Evolutionary conservation across 2,113 vertebrate genomes (phyloP).

Genomic region (Brachyhypopomus gauderio): DNA sequence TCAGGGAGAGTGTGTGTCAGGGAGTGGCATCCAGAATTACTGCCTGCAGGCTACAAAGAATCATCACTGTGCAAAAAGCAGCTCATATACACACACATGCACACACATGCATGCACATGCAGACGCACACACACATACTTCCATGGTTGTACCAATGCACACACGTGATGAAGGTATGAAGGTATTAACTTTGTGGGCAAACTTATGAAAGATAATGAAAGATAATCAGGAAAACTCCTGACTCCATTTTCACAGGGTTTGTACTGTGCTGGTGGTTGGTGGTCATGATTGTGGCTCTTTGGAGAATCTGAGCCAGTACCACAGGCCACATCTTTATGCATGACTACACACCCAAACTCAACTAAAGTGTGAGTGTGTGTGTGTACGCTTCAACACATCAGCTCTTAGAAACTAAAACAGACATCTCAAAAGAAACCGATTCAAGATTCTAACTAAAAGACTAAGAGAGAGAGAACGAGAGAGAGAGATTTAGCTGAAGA

Average conservation of each 20-base stretch:
- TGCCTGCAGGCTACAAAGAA: conserved; percentile 55
- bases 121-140: background rate
- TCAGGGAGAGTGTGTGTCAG: conserved; percentile 22
- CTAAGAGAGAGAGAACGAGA: background rate
- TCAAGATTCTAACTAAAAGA: background rate
- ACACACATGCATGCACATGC: conserved; percentile 14
- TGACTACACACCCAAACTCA: no score
- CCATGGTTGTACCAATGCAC: background rate
- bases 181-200: background rate
- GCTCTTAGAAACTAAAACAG: no score
- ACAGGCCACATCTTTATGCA: no score
- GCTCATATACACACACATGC: background rate
- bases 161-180: background rate
- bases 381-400: no score
- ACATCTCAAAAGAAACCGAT: no score
- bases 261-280: no score
- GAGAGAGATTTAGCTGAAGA: background rate
- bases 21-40: conserved; percentile 45
- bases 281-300: no score
- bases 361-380: no score
- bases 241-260: no score
- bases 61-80: background rate
- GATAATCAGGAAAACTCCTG: no score
- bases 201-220: no score
- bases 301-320: no score